Evolutionary conservation across 1,140 invertebrate species (phyloP).

Genomic region (Zaprionus gabonicus): DNA sequence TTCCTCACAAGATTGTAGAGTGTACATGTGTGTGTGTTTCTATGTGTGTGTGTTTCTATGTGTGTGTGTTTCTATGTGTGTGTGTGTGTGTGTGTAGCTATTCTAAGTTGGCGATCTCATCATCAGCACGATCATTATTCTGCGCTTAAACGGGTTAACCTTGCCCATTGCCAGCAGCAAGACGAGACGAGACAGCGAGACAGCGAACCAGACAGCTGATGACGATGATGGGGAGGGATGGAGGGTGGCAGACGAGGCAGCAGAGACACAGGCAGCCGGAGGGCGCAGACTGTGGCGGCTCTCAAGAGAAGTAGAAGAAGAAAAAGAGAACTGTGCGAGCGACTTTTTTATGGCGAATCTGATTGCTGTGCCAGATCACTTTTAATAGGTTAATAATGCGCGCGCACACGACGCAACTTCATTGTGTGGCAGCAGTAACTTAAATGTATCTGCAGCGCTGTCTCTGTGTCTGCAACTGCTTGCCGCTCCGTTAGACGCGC

Average conservation of each 20-base stretch:
- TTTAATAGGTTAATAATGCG: conserved; percentile 68
- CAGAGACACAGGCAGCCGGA: neutral
- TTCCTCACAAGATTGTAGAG: neutral
- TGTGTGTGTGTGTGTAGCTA: conserved; percentile 4
- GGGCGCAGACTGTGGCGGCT: neutral
- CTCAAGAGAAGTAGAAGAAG: conserved; percentile 16
- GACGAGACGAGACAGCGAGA: conserved; percentile 15
- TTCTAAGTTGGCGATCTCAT: conserved; percentile 11
- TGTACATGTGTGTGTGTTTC: neutral
- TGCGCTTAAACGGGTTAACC: conserved; percentile 52
- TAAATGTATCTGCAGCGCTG: neutral
- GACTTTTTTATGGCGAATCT: conserved; percentile 21
- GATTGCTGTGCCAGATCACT: conserved; percentile 26
- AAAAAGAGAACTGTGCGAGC: conserved; percentile 31
- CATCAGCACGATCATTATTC: conserved; percentile 13
- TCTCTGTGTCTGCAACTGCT: neutral
- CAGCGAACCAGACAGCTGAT: conserved; percentile 1
- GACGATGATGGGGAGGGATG: neutral
- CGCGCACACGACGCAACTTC: conserved; percentile 15
- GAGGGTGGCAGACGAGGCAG: neutral
- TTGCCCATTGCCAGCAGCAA: conserved; percentile 54
- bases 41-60: neutral
- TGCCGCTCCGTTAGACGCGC: conserved; percentile 35
- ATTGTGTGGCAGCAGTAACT: conserved; percentile 1
- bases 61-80: neutral